phyloP scores from a whole-genome alignment of 2,113 vertebrate species.

The Cynocephalus volans region DNA sequence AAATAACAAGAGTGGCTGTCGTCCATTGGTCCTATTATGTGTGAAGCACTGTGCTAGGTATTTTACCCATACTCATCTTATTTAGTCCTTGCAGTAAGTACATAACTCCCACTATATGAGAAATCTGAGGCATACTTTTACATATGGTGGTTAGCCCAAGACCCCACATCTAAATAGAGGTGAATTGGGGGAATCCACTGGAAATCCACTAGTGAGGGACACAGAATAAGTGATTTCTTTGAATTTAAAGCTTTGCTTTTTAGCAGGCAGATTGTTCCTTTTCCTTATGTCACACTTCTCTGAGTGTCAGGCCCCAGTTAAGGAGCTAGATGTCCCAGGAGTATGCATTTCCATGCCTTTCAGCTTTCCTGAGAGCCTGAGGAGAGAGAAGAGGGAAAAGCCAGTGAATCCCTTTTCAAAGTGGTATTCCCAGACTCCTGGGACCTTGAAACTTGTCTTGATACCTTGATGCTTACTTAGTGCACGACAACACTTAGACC shows the following conservation, averaged over 20 bases:
- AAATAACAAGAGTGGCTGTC: background rate
- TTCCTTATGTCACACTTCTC: background rate
- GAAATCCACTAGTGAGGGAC: background rate
- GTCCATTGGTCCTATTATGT: too few species aligned
- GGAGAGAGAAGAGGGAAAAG: background rate
- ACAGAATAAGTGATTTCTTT: background rate
- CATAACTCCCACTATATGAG: background rate
- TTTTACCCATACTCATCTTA: too few species aligned
- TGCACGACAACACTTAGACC: background rate
- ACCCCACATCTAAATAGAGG: background rate
- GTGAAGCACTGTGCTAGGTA: background rate
- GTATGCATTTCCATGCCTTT: background rate
- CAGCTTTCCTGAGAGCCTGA: background rate
- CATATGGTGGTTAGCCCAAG: fast-evolving
- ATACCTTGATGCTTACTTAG: background rate
- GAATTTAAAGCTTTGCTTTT: background rate
- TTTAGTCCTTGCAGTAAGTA: background rate
- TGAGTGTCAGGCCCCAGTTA: background rate
- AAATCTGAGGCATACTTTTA: background rate
- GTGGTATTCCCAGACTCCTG: background rate
- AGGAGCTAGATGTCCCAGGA: background rate
- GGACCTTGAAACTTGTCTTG: background rate
- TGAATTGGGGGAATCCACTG: fast-evolving
- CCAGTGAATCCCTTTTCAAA: background rate
- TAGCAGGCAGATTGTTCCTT: background rate